These are phyloP conservation scores for Dermatemys mawii DNA, from an alignment of 2,113 vertebrate species.

Conservation along the genomic window DNA sequence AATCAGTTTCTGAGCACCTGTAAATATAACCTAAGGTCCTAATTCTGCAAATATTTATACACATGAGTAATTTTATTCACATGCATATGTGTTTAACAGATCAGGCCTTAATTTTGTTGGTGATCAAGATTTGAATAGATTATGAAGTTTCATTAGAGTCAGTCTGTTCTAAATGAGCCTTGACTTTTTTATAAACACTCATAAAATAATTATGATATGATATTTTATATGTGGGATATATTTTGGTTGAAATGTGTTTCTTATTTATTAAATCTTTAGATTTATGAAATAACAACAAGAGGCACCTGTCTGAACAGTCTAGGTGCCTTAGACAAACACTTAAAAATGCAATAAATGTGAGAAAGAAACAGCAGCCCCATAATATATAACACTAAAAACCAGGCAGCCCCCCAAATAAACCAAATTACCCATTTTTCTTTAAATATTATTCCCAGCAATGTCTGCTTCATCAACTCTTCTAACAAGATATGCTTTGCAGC, in stretches of 20 bases:
- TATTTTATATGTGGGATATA: slow-evolving; percentile 32
- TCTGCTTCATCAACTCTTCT: background rate
- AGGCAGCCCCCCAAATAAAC: background rate
- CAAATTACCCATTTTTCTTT: background rate
- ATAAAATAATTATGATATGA: background rate
- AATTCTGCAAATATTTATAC: background rate
- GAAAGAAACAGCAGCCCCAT: background rate
- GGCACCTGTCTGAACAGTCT: background rate
- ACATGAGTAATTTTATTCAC: background rate
- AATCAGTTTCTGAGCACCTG: background rate
- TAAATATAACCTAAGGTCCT: background rate
- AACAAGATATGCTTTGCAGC: background rate
- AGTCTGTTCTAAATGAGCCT: background rate
- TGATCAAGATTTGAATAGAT: slow-evolving; percentile 19
- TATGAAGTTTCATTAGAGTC: slow-evolving; percentile 2
- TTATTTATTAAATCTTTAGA: slow-evolving; percentile 7
- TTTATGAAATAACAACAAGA: background rate
- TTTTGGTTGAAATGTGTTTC: slow-evolving; percentile 29
- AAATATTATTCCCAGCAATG: background rate
- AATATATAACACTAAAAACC: background rate
- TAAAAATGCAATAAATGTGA: background rate
- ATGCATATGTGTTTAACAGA: background rate
- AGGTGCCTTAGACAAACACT: background rate
- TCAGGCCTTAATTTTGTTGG: slow-evolving; percentile 4
- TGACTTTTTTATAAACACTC: slow-evolving; percentile 4